Evolutionary conservation across 2,888 invertebrate genomes (phyloP).

Genomic region (Osedax frankpressi): DNA sequence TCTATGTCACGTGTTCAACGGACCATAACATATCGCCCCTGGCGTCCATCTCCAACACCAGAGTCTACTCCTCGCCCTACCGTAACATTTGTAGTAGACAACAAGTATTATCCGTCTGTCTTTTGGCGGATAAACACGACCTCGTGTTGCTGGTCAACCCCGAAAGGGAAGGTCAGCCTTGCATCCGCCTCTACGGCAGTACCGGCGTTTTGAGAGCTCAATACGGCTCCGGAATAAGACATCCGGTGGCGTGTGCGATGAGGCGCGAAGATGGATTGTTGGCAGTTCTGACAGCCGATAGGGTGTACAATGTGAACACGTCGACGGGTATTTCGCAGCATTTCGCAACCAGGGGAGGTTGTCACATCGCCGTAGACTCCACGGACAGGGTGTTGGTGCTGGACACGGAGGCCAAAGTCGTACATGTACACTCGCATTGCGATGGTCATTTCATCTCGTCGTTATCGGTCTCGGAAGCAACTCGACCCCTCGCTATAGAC

Average conservation of each 20-base stretch:
- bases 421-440: background rate
- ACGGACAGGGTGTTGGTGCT: background rate
- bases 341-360: background rate
- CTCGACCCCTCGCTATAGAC: background rate
- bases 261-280: background rate
- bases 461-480: background rate
- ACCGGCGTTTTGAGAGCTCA: background rate
- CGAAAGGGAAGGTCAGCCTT: background rate
- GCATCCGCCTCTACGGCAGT: background rate
- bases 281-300: background rate
- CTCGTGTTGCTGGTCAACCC: background rate
- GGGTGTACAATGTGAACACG: background rate
- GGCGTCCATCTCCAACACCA: background rate
- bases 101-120: background rate
- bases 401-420: background rate
- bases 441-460: background rate
- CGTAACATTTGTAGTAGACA: background rate
- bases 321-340: background rate
- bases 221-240: background rate
- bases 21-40: background rate
- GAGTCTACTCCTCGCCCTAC: background rate
- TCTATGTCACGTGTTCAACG: background rate
- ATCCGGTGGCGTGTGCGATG: background rate
- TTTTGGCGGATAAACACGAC: background rate
- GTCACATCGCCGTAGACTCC: background rate